These are phyloP conservation scores for Carapus acus DNA, from an alignment of 2,797 vertebrate species.

Conservation along the genomic window DNA sequence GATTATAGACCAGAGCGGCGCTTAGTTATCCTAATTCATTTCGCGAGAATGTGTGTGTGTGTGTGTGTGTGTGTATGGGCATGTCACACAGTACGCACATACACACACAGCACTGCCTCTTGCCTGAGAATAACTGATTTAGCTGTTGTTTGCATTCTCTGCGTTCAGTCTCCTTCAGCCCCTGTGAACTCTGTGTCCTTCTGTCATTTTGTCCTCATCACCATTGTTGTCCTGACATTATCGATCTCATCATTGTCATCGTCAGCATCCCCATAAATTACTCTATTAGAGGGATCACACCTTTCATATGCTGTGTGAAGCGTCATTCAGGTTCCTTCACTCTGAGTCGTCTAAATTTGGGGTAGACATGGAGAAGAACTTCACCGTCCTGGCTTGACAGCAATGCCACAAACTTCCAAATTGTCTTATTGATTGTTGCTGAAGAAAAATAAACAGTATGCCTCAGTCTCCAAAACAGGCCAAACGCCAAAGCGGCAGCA, in stretches of 20 bases:
- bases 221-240: too few relatives aligned
- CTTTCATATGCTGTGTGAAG: too few relatives aligned
- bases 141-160: slow-evolving; percentile 11
- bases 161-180: slow-evolving; percentile 17
- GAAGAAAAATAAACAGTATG: not conserved
- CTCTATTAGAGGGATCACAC: too few relatives aligned
- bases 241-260: too few relatives aligned
- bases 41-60: slow-evolving; percentile 26
- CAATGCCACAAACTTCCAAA: not conserved
- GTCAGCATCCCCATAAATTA: too few relatives aligned
- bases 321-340: too few relatives aligned
- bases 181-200: not conserved
- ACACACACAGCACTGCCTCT: slow-evolving; percentile 9
- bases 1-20: slow-evolving; percentile 32
- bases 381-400: not conserved
- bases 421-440: not conserved
- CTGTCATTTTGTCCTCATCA: not conserved
- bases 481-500: slow-evolving; percentile 11
- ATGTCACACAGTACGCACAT: slow-evolving; percentile 1
- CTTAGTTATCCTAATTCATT: slow-evolving; percentile 18
- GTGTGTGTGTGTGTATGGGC: slow-evolving; percentile 1
- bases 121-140: slow-evolving; percentile 25
- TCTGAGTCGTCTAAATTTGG: not conserved
- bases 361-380: not conserved
- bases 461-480: slow-evolving; percentile 8